Evolutionary conservation across 2,888 invertebrate genomes (phyloP).

Genomic region (Mallateleia sp.): DNA sequence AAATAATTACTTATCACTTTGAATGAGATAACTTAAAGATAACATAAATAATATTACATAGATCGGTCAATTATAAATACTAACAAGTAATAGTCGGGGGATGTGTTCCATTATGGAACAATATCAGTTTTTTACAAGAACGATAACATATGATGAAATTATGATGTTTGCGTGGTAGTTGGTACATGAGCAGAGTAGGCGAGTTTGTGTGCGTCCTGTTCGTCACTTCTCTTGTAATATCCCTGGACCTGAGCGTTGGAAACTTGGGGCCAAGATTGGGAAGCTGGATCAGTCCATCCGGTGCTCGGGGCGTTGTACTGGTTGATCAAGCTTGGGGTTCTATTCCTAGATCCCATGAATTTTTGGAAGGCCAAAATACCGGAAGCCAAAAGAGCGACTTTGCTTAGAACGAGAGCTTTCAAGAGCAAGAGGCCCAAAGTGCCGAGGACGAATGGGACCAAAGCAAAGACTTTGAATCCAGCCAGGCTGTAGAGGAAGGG

Average conservation of each 20-base stretch:
- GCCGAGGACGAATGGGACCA: conserved; percentile 93
- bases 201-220: conserved; percentile 92
- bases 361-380: conserved; percentile 93
- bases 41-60: conserved; percentile 83
- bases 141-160: conserved; percentile 50
- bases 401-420: conserved; percentile 95
- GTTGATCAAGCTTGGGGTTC: conserved; percentile 84
- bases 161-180: conserved; percentile 81
- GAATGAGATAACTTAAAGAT: conserved; percentile 81
- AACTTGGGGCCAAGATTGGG: conserved; percentile 84
- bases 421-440: conserved; percentile 93
- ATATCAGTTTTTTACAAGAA: conserved; percentile 48
- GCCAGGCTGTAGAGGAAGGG: too few relatives aligned
- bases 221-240: conserved; percentile 90
- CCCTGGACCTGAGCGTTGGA: conserved; percentile 83
- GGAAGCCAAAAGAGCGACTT: conserved; percentile 94
- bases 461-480: conserved; percentile 93
- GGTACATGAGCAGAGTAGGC: conserved; percentile 93
- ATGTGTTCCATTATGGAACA: too few relatives aligned
- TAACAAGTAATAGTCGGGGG: conserved; percentile 86
- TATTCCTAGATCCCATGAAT: conserved; percentile 91
- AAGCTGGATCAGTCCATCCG: conserved; percentile 67
- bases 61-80: conserved; percentile 86
- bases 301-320: conserved; percentile 81
- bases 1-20: conserved; percentile 74